A percentile compares a stretch with the other conserved stretches of the same genome.
Evolutionary conservation across 1,140 invertebrate species (phyloP).

Genomic region (Scaptomyza hsui): DNA sequence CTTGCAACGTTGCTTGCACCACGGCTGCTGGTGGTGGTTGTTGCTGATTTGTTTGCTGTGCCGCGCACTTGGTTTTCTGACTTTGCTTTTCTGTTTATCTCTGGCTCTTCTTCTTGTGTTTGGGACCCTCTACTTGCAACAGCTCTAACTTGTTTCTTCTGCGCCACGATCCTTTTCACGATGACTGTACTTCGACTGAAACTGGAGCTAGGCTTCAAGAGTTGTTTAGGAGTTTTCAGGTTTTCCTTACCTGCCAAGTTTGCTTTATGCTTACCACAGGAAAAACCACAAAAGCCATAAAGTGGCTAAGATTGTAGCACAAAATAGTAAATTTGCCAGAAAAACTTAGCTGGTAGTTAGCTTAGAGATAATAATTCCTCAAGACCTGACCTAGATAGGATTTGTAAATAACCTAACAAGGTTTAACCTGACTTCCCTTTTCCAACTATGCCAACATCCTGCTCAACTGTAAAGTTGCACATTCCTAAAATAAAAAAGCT

Average conservation of each 20-base stretch:
- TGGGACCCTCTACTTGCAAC: not conserved
- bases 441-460: too few species aligned
- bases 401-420: too few species aligned
- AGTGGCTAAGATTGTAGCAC: not conserved
- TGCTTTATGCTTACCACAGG: not conserved
- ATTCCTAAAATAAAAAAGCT: too few species aligned
- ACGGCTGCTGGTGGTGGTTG: conserved; percentile 3
- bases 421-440: too few species aligned
- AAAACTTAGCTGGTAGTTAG: too few species aligned
- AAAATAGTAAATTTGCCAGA: too few species aligned
- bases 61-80: conserved; percentile 37
- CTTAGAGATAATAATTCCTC: too few species aligned
- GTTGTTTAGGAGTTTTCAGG: not conserved
- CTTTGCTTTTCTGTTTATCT: conserved; percentile 28
- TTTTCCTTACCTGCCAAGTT: not conserved
- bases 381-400: too few species aligned
- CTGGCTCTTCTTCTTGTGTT: conserved; percentile 14
- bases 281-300: not conserved
- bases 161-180: conserved; percentile 53
- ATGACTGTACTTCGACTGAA: conserved; percentile 58
- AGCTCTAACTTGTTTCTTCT: conserved; percentile 9
- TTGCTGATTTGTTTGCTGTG: conserved; percentile 41
- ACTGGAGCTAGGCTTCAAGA: conserved; percentile 1
- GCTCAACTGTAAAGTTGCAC: too few species aligned
- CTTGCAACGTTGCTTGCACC: not conserved